Evolutionary conservation across 1,140 invertebrate species (phyloP).

Genomic region (Pseudomyrmex dendroicus): DNA sequence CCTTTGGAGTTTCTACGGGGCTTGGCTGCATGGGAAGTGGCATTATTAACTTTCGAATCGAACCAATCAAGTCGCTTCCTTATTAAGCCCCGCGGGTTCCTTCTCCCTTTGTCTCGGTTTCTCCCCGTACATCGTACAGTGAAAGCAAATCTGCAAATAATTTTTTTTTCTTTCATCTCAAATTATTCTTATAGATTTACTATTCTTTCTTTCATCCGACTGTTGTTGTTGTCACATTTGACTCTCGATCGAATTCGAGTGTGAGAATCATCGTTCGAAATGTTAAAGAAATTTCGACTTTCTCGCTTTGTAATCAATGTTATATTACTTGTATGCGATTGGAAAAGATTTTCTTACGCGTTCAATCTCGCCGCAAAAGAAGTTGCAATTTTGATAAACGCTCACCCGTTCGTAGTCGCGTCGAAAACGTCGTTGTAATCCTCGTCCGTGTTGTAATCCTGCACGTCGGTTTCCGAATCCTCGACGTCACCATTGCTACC

Average conservation of each 20-base stretch:
- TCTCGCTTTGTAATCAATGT: background rate
- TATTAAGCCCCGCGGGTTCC: conserved; percentile 77
- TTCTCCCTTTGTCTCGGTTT: conserved; percentile 30
- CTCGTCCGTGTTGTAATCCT: conserved; percentile 76
- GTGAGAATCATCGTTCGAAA: background rate
- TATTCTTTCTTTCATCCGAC: background rate
- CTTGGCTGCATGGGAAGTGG: conserved; percentile 71
- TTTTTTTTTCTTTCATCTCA: background rate
- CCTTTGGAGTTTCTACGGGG: conserved; percentile 54
- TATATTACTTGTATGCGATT: background rate
- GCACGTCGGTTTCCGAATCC: conserved; percentile 73
- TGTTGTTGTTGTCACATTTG: background rate
- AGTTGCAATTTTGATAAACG: conserved; percentile 17
- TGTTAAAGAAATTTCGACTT: background rate
- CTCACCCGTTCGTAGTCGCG: conserved; percentile 75
- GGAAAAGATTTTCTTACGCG: conserved; percentile 32
- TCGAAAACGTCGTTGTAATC: conserved; percentile 79
- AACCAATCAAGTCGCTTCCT: conserved; percentile 79
- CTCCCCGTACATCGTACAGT: background rate
- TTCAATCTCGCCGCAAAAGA: conserved; percentile 47
- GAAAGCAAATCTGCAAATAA: conserved; percentile 33
- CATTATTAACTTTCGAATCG: conserved; percentile 81
- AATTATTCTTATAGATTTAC: background rate
- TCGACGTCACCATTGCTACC: conserved; percentile 70
- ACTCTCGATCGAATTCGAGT: background rate